Conservation (phyloP, 1,140 invertebrate species). For the Hermatobates lingyangjiaoensis region DNA sequence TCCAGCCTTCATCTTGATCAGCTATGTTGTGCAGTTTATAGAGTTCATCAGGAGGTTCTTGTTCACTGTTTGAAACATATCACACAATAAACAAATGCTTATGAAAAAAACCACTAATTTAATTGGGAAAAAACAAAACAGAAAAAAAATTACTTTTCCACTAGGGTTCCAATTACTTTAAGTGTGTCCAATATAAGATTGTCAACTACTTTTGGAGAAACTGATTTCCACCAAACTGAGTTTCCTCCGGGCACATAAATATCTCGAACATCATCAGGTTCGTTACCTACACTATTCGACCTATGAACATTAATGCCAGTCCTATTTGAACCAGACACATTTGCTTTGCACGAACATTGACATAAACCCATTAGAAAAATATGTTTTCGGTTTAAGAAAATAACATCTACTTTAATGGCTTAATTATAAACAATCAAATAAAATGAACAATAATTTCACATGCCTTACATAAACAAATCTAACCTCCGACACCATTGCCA, state of each 20-base stretch:
- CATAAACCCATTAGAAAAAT: slow-evolving; percentile 16
- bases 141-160: slow-evolving; percentile 50
- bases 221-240: slow-evolving; percentile 22
- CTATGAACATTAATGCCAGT: background rate
- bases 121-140: background rate
- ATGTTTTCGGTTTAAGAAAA: too few relatives aligned
- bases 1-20: slow-evolving; percentile 78
- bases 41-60: slow-evolving; percentile 68
- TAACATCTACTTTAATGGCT: too few relatives aligned
- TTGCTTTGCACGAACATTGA: slow-evolving; percentile 13
- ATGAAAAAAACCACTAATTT: background rate
- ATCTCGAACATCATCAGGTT: slow-evolving; percentile 25
- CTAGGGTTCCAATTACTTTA: slow-evolving; percentile 52
- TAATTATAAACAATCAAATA: too few relatives aligned
- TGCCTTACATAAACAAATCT: too few relatives aligned
- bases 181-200: slow-evolving; percentile 61
- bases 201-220: slow-evolving; percentile 32
- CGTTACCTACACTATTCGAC: background rate
- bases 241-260: slow-evolving; percentile 22
- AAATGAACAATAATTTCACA: too few relatives aligned
- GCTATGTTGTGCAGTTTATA: slow-evolving; percentile 67
- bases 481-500: too few relatives aligned
- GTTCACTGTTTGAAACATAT: slow-evolving; percentile 40
- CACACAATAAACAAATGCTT: slow-evolving; percentile 3
- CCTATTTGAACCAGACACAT: background rate